These are phyloP conservation scores for Dissostichus mawsoni DNA, from an alignment of 2,113 vertebrate genomes.

Conservation along the genomic window DNA sequence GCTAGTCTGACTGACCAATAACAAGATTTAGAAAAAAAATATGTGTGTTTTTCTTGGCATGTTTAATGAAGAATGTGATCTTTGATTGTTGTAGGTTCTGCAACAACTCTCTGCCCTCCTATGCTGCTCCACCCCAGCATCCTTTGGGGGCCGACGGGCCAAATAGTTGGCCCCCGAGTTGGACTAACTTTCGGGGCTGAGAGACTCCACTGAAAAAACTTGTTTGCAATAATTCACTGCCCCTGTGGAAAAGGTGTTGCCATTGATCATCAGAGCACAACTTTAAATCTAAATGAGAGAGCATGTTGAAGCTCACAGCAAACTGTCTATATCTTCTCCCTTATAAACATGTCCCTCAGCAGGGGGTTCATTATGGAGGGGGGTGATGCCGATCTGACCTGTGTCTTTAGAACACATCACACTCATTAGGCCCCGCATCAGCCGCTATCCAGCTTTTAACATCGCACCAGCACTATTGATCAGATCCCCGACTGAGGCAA, in stretches of 20 bases:
- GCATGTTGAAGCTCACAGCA: conserved; percentile 19
- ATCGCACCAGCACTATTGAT: conserved; percentile 70
- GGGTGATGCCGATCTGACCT: conserved; percentile 50
- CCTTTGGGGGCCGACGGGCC: no score
- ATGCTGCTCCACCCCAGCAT: no score
- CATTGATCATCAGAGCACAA: conserved; percentile 34
- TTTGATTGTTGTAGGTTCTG: no score
- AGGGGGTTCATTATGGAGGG: conserved; percentile 85
- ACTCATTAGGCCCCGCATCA: conserved; percentile 78
- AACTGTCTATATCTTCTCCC: conserved; percentile 78
- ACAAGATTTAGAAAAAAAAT: no score
- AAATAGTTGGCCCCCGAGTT: no score
- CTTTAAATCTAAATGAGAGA: conserved; percentile 32
- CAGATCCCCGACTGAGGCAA: conserved; percentile 72
- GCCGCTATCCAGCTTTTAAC: conserved; percentile 25
- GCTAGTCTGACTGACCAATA: no score
- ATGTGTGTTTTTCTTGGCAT: no score
- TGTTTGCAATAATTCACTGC: no score
- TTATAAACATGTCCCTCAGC: conserved; percentile 73
- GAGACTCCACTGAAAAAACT: no score
- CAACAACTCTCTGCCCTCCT: no score
- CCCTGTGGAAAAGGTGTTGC: neutral
- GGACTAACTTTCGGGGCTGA: no score
- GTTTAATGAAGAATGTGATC: no score
- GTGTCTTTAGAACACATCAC: conserved; percentile 43